Evolutionary conservation across 2,888 invertebrate species (phyloP).

Genomic region (Vanessa cardui): DNA sequence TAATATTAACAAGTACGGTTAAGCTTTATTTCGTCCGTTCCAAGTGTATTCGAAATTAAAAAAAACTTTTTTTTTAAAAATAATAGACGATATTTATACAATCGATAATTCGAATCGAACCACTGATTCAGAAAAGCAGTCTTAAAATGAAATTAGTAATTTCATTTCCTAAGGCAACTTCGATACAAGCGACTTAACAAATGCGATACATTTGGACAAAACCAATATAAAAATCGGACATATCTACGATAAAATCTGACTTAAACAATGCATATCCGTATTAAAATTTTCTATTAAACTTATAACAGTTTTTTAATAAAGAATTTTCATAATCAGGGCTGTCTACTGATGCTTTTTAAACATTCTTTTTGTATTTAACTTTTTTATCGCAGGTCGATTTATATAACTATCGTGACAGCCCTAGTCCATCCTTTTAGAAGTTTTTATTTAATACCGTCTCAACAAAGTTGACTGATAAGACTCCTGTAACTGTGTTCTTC

Average conservation of each 20-base stretch:
- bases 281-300: conserved; percentile 4
- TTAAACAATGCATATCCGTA: conserved; percentile 18
- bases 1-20: too few relatives aligned
- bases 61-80: not conserved
- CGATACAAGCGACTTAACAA: not conserved
- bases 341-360: not conserved
- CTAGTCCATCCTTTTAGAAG: conserved; percentile 11
- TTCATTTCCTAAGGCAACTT: conserved; percentile 18
- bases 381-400: conserved; percentile 6
- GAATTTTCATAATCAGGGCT: not conserved
- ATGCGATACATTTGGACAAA: conserved; percentile 14
- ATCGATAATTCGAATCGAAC: not conserved
- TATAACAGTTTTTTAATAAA: conserved; percentile 6
- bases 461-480: conserved; percentile 27
- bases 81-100: not conserved
- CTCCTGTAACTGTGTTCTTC: conserved; percentile 34
- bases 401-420: not conserved
- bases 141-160: conserved; percentile 24
- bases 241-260: conserved; percentile 19
- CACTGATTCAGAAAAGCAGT: conserved; percentile 2
- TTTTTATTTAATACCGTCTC: conserved; percentile 1
- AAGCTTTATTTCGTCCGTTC: too few relatives aligned
- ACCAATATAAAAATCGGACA: conserved; percentile 18
- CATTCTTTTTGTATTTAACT: not conserved
- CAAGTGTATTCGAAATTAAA: too few relatives aligned